Evolutionary conservation across 2,113 vertebrate genomes (phyloP).

Genomic region (Dasyurus viverrinus): DNA sequence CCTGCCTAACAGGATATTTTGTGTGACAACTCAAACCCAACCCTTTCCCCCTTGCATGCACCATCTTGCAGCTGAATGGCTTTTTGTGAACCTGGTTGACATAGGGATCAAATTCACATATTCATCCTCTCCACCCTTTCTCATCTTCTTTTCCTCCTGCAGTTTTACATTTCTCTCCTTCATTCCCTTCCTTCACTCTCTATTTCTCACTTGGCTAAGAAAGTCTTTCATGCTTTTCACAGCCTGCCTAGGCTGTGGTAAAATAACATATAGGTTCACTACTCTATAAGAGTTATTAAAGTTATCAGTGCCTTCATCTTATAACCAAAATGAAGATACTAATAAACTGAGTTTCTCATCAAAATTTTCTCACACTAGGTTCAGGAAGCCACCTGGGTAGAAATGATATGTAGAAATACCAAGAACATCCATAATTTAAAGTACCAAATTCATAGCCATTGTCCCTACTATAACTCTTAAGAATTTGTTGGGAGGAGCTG

Average conservation of each 20-base stretch:
- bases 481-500: neutral
- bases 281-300: neutral
- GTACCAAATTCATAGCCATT: neutral
- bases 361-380: neutral
- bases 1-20: neutral
- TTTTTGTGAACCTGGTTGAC: neutral
- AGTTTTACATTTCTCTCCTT: neutral
- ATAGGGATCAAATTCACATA: neutral
- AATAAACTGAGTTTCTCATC: neutral
- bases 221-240: no score
- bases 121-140: neutral
- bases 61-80: neutral
- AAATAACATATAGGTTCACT: neutral
- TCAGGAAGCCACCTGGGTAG: neutral
- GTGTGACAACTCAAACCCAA: neutral
- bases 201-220: neutral
- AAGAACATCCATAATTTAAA: neutral
- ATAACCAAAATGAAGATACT: neutral
- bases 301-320: neutral
- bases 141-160: neutral
- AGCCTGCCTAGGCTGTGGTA: neutral
- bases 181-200: neutral
- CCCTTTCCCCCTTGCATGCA: neutral
- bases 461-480: neutral
- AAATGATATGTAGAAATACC: neutral